phyloP scores from a whole-genome alignment of 53 echinoderm and acorn worm species.

The Echinarachnius parma region DNA sequence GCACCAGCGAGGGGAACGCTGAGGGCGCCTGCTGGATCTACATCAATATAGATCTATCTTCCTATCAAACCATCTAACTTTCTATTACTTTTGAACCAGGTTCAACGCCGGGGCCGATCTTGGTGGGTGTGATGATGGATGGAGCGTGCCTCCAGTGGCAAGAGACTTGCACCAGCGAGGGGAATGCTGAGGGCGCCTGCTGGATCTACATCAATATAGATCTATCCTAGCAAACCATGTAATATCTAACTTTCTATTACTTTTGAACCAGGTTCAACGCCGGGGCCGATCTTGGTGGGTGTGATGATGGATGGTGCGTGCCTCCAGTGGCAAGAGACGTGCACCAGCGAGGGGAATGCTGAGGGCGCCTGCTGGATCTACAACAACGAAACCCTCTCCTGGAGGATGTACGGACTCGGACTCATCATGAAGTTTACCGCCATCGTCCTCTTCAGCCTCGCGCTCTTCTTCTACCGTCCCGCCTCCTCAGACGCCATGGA shows the following conservation, averaged over 20 bases:
- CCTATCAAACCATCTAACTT: too few species aligned
- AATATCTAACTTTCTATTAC: neutral
- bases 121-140: conserved; percentile 57
- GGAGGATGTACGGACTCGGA: conserved; percentile 53
- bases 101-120: conserved; percentile 51
- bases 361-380: conserved; percentile 69
- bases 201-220: conserved; percentile 59
- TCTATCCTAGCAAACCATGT: conserved; percentile 51
- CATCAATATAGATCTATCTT: too few species aligned
- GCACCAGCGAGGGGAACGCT: conserved; percentile 45
- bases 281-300: conserved; percentile 56
- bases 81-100: conserved; percentile 18
- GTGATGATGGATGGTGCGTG: conserved; percentile 56
- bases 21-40: conserved; percentile 69
- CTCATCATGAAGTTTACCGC: conserved; percentile 50
- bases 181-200: conserved; percentile 53
- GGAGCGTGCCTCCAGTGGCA: conserved; percentile 66
- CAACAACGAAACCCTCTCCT: conserved; percentile 47
- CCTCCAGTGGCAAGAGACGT: conserved; percentile 66
- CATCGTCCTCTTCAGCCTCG: conserved; percentile 45
- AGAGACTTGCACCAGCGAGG: conserved; percentile 53
- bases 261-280: conserved; percentile 39
- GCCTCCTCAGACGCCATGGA: conserved; percentile 8
- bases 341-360: conserved; percentile 45
- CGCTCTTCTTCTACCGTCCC: conserved; percentile 53